Evolutionary conservation across 1,140 invertebrate species (phyloP).

Genomic region (Goniozus legneri): DNA sequence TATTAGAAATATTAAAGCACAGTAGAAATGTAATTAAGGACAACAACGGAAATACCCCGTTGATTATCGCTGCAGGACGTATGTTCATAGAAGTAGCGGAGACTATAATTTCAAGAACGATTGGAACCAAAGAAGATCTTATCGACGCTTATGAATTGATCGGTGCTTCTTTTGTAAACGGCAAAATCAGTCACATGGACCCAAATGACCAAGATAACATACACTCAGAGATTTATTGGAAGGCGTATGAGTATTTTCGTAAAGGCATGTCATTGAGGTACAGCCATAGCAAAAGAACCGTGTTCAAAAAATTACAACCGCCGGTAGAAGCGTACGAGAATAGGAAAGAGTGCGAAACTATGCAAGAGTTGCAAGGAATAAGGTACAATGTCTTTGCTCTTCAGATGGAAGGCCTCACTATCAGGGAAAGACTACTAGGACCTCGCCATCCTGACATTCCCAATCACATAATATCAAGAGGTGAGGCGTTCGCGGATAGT

Average conservation of each 20-base stretch:
- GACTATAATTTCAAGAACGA: conserved; percentile 65
- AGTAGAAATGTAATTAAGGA: conserved; percentile 74
- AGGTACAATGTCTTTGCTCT: conserved; percentile 75
- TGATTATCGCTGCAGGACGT: conserved; percentile 85
- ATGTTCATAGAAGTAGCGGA: conserved; percentile 81
- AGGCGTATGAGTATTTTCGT: conserved; percentile 72
- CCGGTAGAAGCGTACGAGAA: conserved; percentile 84
- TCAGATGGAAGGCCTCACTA: conserved; percentile 89
- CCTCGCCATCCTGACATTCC: conserved; percentile 78
- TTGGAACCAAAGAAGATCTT: conserved; percentile 69
- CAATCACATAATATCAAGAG: conserved; percentile 86
- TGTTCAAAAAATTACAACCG: conserved; percentile 64
- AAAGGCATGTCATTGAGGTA: conserved; percentile 64
- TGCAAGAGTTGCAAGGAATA: conserved; percentile 74
- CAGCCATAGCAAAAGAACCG: conserved; percentile 57
- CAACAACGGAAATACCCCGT: conserved; percentile 77
- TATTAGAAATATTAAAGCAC: conserved; percentile 74
- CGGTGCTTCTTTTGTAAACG: conserved; percentile 90
- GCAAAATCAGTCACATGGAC: too few species aligned
- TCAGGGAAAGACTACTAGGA: conserved; percentile 79
- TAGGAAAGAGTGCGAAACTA: conserved; percentile 76
- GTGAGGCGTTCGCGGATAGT: conserved; percentile 89
- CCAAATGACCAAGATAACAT: too few species aligned
- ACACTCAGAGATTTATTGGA: conserved; percentile 82
- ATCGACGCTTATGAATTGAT: conserved; percentile 86